phyloP scores from a whole-genome alignment of 2,888 invertebrate genomes.

The Listrodromus nycthemerus region DNA sequence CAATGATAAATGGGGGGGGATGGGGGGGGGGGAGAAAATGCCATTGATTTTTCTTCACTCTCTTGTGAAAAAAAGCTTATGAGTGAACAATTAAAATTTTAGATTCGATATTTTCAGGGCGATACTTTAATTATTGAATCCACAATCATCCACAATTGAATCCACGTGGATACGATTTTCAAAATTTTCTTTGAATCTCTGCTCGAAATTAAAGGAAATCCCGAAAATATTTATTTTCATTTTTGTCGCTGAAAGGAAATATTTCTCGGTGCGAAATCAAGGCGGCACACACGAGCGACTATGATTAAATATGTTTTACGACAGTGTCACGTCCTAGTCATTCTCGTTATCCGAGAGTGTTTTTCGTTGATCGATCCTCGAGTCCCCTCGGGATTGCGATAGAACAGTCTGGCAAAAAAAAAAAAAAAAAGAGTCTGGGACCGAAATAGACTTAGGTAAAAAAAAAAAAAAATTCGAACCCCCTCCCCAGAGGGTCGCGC shows the following conservation, averaged over 20 bases:
- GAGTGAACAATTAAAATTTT: no score
- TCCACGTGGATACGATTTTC: no score
- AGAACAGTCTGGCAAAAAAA: neutral
- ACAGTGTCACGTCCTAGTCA: slow-evolving; percentile 7
- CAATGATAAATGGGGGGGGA: neutral
- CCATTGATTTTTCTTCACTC: no score
- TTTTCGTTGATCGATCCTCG: slow-evolving; percentile 6
- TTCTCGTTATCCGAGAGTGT: slow-evolving; percentile 15
- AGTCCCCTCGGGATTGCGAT: neutral
- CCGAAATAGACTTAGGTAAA: slow-evolving; percentile 13
- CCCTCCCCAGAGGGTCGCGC: neutral
- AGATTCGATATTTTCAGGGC: no score
- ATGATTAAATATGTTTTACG: slow-evolving; percentile 1
- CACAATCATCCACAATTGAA: no score
- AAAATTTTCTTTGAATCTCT: neutral
- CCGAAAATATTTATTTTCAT: neutral
- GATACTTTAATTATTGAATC: no score
- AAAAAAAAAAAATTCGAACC: slow-evolving; percentile 31
- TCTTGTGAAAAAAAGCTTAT: no score
- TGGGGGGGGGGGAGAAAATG: no score
- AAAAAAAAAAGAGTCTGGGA: neutral
- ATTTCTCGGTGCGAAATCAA: neutral
- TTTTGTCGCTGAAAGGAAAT: neutral
- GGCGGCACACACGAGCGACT: neutral
- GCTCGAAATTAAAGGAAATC: neutral